phyloP scores from a whole-genome alignment of 2,113 vertebrate species.

The Carassius auratus region DNA sequence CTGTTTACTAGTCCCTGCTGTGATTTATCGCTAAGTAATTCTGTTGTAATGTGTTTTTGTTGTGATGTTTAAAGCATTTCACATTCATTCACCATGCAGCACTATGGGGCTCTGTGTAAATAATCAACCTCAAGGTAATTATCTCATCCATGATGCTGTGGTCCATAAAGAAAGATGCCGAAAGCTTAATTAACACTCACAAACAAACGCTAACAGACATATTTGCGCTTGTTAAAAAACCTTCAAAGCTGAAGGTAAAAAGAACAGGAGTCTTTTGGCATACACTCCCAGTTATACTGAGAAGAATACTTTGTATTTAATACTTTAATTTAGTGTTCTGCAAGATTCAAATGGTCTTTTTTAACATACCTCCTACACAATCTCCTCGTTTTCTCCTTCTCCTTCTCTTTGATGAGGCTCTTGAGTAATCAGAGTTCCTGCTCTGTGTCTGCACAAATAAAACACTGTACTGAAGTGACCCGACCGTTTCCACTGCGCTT shows the following conservation, averaged over 20 bases:
- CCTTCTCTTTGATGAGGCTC: constrained; percentile 45
- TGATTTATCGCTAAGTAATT: not conserved
- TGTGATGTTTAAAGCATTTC: not conserved
- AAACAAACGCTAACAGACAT: constrained; percentile 6
- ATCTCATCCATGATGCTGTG: constrained; percentile 2
- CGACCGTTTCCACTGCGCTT: not conserved
- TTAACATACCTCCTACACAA: constrained; percentile 33
- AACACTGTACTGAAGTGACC: constrained; percentile 8
- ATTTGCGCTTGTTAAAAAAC: not conserved
- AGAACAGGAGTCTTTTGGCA: not conserved
- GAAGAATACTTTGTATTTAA: constrained; percentile 1
- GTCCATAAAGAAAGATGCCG: constrained; percentile 5
- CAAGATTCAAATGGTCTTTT: constrained; percentile 34
- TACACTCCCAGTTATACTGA: not conserved
- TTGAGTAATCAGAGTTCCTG: constrained; percentile 50
- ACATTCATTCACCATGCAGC: not conserved
- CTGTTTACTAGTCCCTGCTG: not conserved
- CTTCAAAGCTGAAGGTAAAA: constrained; percentile 12
- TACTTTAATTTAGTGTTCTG: not conserved
- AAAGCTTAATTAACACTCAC: not conserved
- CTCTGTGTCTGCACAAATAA: constrained; percentile 18
- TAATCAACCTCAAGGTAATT: constrained; percentile 28
- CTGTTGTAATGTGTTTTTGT: not conserved
- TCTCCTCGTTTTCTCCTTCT: constrained; percentile 26
- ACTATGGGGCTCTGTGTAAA: constrained; percentile 14